phyloP scores from a whole-genome alignment of 2,888 invertebrate genomes.

The Germaria angustata region DNA sequence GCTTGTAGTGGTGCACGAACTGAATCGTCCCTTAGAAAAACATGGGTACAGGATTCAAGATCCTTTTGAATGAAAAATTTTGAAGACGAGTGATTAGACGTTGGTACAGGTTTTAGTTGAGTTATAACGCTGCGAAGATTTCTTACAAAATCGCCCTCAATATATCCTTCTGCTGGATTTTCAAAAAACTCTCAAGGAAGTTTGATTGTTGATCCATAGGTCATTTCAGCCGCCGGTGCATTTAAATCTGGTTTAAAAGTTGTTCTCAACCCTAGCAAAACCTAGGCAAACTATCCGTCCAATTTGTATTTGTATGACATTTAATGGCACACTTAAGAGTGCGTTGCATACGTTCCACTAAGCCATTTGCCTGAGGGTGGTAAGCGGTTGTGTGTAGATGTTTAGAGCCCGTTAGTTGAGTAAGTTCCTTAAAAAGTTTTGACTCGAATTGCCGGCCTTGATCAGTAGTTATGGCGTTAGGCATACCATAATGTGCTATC shows the following conservation, averaged over 20 bases:
- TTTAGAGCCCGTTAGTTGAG: background rate
- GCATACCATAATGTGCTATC: background rate
- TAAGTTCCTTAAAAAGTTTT: background rate
- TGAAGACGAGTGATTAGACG: conserved; percentile 10
- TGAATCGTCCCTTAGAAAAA: too few relatives aligned
- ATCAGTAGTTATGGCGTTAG: background rate
- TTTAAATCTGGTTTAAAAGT: conserved; percentile 48
- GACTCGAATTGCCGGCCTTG: background rate
- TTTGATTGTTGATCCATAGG: conserved; percentile 51
- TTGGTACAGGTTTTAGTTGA: conserved; percentile 33
- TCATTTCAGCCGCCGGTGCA: conserved; percentile 54
- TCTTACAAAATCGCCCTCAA: conserved; percentile 26
- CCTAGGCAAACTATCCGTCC: conserved; percentile 37
- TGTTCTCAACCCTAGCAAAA: background rate
- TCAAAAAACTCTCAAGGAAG: conserved; percentile 61
- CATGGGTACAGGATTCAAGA: too few relatives aligned
- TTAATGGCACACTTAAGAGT: conserved; percentile 45
- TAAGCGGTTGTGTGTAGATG: background rate
- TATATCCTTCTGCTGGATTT: conserved; percentile 10
- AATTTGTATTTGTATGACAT: conserved; percentile 29
- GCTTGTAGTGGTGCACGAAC: too few relatives aligned
- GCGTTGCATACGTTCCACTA: conserved; percentile 50
- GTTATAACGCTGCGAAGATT: conserved; percentile 20
- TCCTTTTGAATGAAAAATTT: conserved; percentile 37
- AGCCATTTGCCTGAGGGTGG: background rate